Base-by-base conservation (phyloP, 2,888 invertebrate genomes). In the Lasioglossum zephyrum region DNA sequence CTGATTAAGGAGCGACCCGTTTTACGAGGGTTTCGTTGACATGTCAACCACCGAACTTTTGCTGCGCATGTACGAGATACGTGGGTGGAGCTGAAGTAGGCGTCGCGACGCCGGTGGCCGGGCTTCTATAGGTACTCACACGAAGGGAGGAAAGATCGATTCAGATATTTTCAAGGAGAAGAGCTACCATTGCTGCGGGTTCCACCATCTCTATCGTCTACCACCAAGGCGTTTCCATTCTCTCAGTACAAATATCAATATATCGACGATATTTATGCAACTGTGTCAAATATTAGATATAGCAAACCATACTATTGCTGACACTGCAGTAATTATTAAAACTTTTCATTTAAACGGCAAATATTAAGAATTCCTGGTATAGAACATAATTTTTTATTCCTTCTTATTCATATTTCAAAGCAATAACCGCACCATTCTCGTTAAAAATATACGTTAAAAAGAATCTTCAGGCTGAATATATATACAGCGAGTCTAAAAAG, bases 1-100 rank as follows among this genome's bases (percentile, higher is more conserved):
- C 66, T 66, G 94, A 94, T 94, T 94, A 93, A 93, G 94, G 93
- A 94, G 92, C 93, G 92, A 83, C 77, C 77, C 87, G 88, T 91
- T 94, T 94, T 94, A 94, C 90, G 93, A 92, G 94, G 93, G 70
- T 94, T 94, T 94, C 88, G 92, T 86, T 93, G 93, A 94, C 94
- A 93, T 93, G 94, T 91, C 87, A 73, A 83, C 82, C 89, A 70
- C 75, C 81, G 66, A 84, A 82, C 86, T 88, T 88, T 85, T 81
- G 84, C 79, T 86, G 91, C 91, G 91, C 91, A 90, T 90, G 90
- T 86, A 88, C 90, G 85, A 79, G 84, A 79, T 44, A 63, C 85
- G 88, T 87, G 91, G 91, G 91, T 91, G 91, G 91, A 91, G 91
- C 91, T 89, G 87, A 79, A 77, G 82, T 86, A 84, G 87, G 89